Base-by-base conservation (phyloP, 2,113 vertebrate genomes). In the Lathamus discolor region DNA sequence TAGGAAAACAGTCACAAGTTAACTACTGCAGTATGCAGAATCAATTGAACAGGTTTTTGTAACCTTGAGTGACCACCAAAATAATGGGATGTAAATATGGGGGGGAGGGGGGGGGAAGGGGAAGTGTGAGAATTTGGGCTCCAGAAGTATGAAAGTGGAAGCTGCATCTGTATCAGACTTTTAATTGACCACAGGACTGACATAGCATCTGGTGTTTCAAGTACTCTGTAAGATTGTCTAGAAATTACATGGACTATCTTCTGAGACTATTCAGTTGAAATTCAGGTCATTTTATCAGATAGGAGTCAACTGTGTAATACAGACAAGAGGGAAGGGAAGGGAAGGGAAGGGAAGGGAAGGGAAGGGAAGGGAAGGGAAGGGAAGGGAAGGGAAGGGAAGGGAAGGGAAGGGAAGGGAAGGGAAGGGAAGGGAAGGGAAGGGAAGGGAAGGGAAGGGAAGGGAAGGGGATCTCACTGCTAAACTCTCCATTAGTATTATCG, bases 241-340 rank as follows among this genome's bases (percentile, higher is more conserved):
- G 37, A 93, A 91, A 93, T 81, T 49, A 81, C 49, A 86, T 33
- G 16, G 10, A 54, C 8, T 43, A 39, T 51, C n/a, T 92, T 92
- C 46, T 80, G 79, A 43, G 49, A 93, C 70, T 83, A 86, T 82
- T 7, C 31, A 41, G 20, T 31, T 66, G 35, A 84, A 77, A 76
- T 63, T 83, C 23, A 59, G 19, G 10, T 92, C 6, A 35, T 76
- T 83, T 83, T 68, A 49, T 43, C 18, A 80, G 37, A n/a, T 24
- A 3, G 25, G 13, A 63, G 17, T 68, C 80, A 92, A 84, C 17
- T 17, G 41, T 37, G 37, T 61, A 83, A 84, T 5, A 43, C 0
- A 33, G 10, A 14, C 2, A 6, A 8, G 4, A 24, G 2, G 28
- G 9, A 2, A 22, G 2, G 20, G 7, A 5, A 19, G 39, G 6